A percentile compares a stretch with the other conserved stretches of the same genome.
Evolutionary conservation across 1,140 invertebrate genomes (phyloP).

Genomic region (Atopsyche davidsoni): DNA sequence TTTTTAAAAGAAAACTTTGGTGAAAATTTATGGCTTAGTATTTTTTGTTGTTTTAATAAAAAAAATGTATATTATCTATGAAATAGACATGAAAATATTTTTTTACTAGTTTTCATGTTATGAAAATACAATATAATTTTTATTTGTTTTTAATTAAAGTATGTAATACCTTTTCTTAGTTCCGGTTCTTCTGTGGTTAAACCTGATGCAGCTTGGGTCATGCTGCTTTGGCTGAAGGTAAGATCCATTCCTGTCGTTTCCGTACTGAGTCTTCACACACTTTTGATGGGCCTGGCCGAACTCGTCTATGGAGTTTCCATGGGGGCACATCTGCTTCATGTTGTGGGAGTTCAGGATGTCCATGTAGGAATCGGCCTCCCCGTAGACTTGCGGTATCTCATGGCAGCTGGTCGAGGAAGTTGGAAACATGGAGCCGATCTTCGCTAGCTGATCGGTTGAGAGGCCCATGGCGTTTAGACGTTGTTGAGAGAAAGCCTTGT

Average conservation of each 20-base stretch:
- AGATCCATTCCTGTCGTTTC: constrained; percentile 32
- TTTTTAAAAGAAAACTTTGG: too few species aligned
- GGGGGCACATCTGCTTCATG: constrained; percentile 43
- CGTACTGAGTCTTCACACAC: constrained; percentile 43
- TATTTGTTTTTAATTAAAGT: neutral
- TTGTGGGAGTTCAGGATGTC: constrained; percentile 40
- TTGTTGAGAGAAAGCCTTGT: constrained; percentile 49
- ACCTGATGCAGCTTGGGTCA: constrained; percentile 45
- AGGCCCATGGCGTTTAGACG: constrained; percentile 43
- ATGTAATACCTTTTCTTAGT: constrained; percentile 39
- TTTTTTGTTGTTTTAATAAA: too few species aligned
- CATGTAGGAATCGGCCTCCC: constrained; percentile 44
- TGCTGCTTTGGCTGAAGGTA: constrained; percentile 35
- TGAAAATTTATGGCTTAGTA: too few species aligned
- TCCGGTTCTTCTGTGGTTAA: constrained; percentile 40
- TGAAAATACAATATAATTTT: too few species aligned
- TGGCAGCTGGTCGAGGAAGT: constrained; percentile 44
- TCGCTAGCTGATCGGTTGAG: constrained; percentile 46
- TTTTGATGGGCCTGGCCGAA: constrained; percentile 48
- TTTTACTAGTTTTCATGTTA: too few species aligned
- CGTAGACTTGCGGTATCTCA: constrained; percentile 45
- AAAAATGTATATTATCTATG: too few species aligned
- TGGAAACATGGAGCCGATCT: constrained; percentile 45
- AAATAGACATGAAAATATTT: too few species aligned
- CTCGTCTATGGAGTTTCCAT: constrained; percentile 44